Percentiles rank a stretch among this genome's conserved stretches.
Evolutionary conservation across 2,888 invertebrate genomes (phyloP).

Genomic region (Tetragonula carbonaria): DNA sequence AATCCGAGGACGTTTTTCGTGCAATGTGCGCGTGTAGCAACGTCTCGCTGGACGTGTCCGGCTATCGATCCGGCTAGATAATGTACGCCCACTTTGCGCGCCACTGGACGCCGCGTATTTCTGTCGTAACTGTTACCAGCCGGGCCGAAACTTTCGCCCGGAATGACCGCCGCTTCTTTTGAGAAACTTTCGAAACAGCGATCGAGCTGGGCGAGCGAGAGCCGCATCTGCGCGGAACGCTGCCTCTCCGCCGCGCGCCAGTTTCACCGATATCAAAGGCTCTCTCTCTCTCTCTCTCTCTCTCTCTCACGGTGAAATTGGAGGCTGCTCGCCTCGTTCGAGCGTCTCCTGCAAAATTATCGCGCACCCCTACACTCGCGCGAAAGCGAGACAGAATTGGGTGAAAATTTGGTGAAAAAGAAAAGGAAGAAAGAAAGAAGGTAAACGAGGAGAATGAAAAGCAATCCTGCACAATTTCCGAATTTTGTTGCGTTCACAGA

Average conservation of each 20-base stretch:
- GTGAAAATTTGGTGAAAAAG: background rate
- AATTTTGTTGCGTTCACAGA: too few relatives aligned
- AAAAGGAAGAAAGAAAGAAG: background rate
- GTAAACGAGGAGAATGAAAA: background rate
- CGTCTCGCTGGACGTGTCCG: slow-evolving; percentile 1
- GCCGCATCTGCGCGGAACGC: slow-evolving; percentile 26
- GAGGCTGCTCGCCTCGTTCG: slow-evolving; percentile 5
- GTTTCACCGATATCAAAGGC: slow-evolving; percentile 17
- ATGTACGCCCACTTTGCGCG: slow-evolving; percentile 9
- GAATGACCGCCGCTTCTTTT: slow-evolving; percentile 34
- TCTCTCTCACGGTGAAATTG: slow-evolving; percentile 31
- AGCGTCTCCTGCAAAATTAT: background rate
- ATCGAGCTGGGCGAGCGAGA: slow-evolving; percentile 9
- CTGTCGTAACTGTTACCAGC: slow-evolving; percentile 23
- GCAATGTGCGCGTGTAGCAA: too few relatives aligned
- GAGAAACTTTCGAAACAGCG: slow-evolving; percentile 23
- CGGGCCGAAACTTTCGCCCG: slow-evolving; percentile 15
- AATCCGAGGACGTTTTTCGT: background rate
- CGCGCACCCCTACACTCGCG: background rate
- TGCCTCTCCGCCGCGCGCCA: background rate
- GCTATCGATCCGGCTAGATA: slow-evolving; percentile 36
- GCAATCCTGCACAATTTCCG: too few relatives aligned
- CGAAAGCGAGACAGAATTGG: background rate
- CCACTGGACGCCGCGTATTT: slow-evolving; percentile 29
- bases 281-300: slow-evolving; percentile 9